phyloP scores from a whole-genome alignment of 2,797 vertebrate genomes.

The Enteromius thamalakanensis region DNA sequence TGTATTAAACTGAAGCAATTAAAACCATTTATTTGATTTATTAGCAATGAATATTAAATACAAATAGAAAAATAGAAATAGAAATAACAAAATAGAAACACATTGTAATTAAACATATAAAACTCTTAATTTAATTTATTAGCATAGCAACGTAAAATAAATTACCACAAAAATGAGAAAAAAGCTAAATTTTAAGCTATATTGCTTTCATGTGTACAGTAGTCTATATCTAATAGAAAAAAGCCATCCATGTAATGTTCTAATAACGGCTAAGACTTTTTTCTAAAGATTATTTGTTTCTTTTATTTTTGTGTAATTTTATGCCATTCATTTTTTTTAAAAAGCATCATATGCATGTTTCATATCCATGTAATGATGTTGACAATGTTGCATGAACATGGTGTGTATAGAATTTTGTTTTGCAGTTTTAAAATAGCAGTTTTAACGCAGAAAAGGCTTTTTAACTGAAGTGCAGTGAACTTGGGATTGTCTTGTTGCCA shows the following conservation, averaged over 20 bases:
- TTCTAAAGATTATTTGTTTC: background rate
- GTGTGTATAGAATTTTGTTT: background rate
- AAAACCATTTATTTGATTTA: background rate
- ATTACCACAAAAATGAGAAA: background rate
- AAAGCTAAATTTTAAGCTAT: background rate
- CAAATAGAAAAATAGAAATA: no score
- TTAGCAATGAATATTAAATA: background rate
- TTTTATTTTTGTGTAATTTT: background rate
- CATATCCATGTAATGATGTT: background rate
- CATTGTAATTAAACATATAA: background rate
- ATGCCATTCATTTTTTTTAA: background rate
- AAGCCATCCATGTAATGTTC: background rate
- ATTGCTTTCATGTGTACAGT: background rate
- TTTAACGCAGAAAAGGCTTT: background rate
- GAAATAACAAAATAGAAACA: background rate
- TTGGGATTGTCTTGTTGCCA: conserved; percentile 6
- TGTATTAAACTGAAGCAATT: background rate
- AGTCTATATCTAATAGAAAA: background rate
- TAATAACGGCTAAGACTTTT: background rate
- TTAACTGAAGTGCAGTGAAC: background rate
- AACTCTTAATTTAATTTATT: no score
- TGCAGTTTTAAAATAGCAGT: background rate
- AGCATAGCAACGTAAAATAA: no score
- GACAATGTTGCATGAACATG: no score
- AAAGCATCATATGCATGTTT: no score